A percentile compares a stretch with the other conserved stretches of the same genome.
These are phyloP conservation scores for Gerris buenoi DNA, from an alignment of 1,140 invertebrate species.

Conservation along the genomic window DNA sequence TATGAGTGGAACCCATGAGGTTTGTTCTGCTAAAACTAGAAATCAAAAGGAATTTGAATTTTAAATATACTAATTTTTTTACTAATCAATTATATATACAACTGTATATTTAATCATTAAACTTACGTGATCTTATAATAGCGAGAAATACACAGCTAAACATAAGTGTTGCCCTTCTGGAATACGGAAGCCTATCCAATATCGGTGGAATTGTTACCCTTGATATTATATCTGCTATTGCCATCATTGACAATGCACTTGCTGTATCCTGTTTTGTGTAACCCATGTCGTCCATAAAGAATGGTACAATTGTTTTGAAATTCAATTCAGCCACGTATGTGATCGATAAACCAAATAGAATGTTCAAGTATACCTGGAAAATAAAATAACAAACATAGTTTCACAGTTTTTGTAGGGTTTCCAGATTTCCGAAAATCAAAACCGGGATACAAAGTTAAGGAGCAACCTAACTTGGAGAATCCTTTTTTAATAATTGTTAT, in stretches of 20 bases:
- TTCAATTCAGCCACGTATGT: slow-evolving; percentile 51
- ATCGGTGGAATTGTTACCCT: slow-evolving; percentile 42
- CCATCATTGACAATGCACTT: slow-evolving; percentile 17
- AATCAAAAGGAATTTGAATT: slow-evolving; percentile 12
- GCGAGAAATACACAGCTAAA: slow-evolving; percentile 47
- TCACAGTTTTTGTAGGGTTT: no score
- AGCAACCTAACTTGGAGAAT: no score
- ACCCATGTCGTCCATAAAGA: slow-evolving; percentile 45
- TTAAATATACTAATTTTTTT: neutral
- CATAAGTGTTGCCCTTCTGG: slow-evolving; percentile 51
- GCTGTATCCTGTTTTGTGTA: slow-evolving; percentile 34
- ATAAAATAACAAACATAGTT: slow-evolving; percentile 5
- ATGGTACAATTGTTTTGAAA: slow-evolving; percentile 46
- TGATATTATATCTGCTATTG: slow-evolving; percentile 18
- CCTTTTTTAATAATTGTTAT: no score
- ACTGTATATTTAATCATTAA: no score
- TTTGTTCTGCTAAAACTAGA: slow-evolving; percentile 48
- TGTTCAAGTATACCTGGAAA: slow-evolving; percentile 39
- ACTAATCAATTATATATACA: neutral
- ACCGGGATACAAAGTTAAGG: no score
- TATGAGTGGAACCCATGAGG: slow-evolving; percentile 44
- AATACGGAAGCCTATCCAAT: slow-evolving; percentile 46
- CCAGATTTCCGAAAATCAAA: no score
- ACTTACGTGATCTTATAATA: slow-evolving; percentile 50
- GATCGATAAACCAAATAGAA: slow-evolving; percentile 47